Percentiles rank a stretch among this genome's conserved stretches.
phyloP scores from a whole-genome alignment of 2,888 invertebrate genomes.

The Drosophila lacicola region DNA sequence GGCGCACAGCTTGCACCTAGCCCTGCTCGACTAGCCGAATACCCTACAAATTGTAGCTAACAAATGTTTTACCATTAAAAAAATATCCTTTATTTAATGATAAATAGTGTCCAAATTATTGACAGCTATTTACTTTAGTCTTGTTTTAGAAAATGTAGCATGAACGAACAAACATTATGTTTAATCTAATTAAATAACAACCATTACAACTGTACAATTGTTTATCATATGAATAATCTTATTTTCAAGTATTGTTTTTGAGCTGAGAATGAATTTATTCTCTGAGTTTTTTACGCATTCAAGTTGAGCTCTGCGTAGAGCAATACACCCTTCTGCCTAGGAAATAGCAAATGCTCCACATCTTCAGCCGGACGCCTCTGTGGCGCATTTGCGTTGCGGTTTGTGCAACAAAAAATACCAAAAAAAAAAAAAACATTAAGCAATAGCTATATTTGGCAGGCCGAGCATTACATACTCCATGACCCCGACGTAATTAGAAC shows the following conservation, averaged over 20 bases:
- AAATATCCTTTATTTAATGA: too few relatives aligned
- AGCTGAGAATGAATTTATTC: too few relatives aligned
- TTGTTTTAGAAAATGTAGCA: too few relatives aligned
- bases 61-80: neutral
- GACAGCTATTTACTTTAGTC: too few relatives aligned
- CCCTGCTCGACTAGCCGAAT: constrained; percentile 21
- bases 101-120: too few relatives aligned
- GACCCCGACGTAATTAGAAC: neutral
- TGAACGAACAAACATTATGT: too few relatives aligned
- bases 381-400: constrained; percentile 62
- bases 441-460: neutral
- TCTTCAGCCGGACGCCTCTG: constrained; percentile 40
- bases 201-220: too few relatives aligned
- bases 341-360: constrained; percentile 36
- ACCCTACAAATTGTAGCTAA: constrained; percentile 1
- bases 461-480: neutral
- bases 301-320: too few relatives aligned
- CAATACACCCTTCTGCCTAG: neutral
- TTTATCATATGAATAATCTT: too few relatives aligned
- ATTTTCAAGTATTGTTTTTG: too few relatives aligned
- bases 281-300: too few relatives aligned
- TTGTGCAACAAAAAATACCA: constrained; percentile 24
- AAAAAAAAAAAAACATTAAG: constrained; percentile 3
- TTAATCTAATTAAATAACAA: too few relatives aligned
- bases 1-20: constrained; percentile 1